A percentile compares a stretch with the other conserved stretches of the same genome.
Evolutionary conservation across 2,888 invertebrate genomes (phyloP).

Genomic region (Mythimna albipuncta): DNA sequence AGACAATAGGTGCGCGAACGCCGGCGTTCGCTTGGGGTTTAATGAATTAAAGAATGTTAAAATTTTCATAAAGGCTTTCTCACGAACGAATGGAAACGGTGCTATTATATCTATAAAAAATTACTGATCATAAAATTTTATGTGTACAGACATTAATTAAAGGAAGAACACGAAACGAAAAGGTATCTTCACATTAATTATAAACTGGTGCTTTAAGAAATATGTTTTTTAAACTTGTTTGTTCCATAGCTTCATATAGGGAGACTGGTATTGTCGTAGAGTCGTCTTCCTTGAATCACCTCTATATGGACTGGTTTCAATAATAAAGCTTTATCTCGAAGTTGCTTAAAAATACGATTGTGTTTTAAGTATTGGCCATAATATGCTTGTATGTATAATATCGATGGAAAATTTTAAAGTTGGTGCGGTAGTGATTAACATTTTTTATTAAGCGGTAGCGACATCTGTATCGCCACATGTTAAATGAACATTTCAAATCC

Average conservation of each 20-base stretch:
- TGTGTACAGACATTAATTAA: neutral
- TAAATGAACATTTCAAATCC: no score
- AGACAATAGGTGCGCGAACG: no score
- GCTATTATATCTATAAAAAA: no score
- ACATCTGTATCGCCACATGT: no score
- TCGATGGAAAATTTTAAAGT: conserved; percentile 9
- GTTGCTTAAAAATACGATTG: conserved; percentile 4
- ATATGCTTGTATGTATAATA: neutral
- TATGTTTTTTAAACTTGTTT: conserved; percentile 28
- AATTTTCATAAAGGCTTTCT: no score
- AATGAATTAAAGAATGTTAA: no score
- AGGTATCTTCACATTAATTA: conserved; percentile 12
- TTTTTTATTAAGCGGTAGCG: no score
- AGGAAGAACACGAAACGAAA: neutral
- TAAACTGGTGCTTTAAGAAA: no score
- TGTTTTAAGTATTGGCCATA: conserved; percentile 4
- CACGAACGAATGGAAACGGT: no score
- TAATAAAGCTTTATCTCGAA: conserved; percentile 4
- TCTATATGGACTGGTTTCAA: conserved; percentile 33
- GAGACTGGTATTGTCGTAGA: conserved; percentile 20
- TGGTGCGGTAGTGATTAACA: no score
- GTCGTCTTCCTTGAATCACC: conserved; percentile 61
- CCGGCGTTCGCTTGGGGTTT: no score
- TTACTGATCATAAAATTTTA: neutral
- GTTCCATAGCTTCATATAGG: conserved; percentile 19